Evolutionary conservation across 1,140 invertebrate species (phyloP).

Genomic region (Orius insidiosus): DNA sequence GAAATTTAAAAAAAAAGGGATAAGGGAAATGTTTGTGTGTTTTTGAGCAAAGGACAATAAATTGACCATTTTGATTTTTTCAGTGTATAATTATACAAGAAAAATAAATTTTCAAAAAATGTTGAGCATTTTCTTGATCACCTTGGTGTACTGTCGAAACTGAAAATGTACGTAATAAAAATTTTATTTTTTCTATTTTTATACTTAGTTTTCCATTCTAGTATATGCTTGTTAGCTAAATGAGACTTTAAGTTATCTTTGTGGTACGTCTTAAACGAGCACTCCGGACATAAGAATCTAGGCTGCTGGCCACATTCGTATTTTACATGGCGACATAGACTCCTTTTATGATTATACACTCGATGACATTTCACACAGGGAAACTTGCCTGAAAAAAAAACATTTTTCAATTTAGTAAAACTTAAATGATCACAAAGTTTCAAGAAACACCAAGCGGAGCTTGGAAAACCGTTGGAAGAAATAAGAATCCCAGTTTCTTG

Average conservation of each 20-base stretch:
- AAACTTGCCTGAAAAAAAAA: not conserved
- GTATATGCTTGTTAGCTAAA: conserved; percentile 10
- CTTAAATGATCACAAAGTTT: too few relatives aligned
- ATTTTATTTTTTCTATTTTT: not conserved
- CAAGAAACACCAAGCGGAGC: too few relatives aligned
- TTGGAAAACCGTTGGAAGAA: too few relatives aligned
- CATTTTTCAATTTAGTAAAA: not conserved
- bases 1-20: too few relatives aligned
- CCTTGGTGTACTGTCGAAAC: too few relatives aligned
- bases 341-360: not conserved
- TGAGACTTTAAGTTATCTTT: conserved; percentile 15
- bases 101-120: too few relatives aligned
- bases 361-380: not conserved
- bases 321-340: conserved; percentile 12
- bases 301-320: conserved; percentile 28
- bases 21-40: too few relatives aligned
- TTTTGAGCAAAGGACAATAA: too few relatives aligned
- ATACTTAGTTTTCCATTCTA: not conserved
- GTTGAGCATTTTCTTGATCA: too few relatives aligned
- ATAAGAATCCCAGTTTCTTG: too few relatives aligned
- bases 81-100: not conserved
- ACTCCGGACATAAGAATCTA: conserved; percentile 18
- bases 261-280: conserved; percentile 22
- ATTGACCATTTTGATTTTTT: too few relatives aligned
- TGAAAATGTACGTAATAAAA: not conserved